These are phyloP conservation scores for Actinia equina DNA, from an alignment of 64 coral and sea anemone species.

Conservation along the genomic window DNA sequence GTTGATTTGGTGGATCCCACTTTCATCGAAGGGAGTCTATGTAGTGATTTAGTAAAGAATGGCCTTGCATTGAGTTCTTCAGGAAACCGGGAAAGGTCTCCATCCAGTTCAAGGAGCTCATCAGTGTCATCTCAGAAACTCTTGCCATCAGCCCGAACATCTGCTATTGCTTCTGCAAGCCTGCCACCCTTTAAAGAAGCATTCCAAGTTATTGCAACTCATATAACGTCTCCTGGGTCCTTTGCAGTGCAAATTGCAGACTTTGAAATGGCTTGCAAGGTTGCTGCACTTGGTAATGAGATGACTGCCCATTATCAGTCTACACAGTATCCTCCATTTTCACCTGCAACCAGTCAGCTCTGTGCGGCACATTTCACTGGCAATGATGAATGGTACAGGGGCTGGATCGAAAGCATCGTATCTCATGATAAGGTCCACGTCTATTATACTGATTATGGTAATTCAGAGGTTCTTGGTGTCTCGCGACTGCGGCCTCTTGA, in stretches of 20 bases:
- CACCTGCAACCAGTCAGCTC: constrained; percentile 10
- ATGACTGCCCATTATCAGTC: constrained; percentile 52
- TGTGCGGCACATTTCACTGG: constrained; percentile 66
- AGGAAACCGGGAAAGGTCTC: neutral
- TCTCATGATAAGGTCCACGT: constrained; percentile 35
- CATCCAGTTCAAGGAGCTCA: neutral
- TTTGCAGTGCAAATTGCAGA: constrained; percentile 62
- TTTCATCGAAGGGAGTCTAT: neutral
- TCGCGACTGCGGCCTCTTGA: constrained; percentile 54
- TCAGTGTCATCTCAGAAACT: neutral
- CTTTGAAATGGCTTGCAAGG: constrained; percentile 40
- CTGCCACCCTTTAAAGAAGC: constrained; percentile 35
- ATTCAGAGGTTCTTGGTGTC: constrained; percentile 36
- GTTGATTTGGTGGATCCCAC: constrained; percentile 12
- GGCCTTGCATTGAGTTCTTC: neutral
- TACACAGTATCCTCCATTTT: constrained; percentile 45
- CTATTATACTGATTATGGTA: constrained; percentile 86
- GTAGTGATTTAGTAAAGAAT: neutral
- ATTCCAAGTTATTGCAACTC: constrained; percentile 57
- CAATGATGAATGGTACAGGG: constrained; percentile 73
- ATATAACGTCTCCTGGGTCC: constrained; percentile 40
- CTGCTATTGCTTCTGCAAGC: constrained; percentile 40
- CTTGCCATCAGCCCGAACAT: constrained; percentile 15
- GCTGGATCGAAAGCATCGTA: constrained; percentile 19
- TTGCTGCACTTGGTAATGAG: constrained; percentile 29